These are phyloP conservation scores for Sycophila sp. DNA, from an alignment of 1,140 invertebrate species.

Conservation along the genomic window DNA sequence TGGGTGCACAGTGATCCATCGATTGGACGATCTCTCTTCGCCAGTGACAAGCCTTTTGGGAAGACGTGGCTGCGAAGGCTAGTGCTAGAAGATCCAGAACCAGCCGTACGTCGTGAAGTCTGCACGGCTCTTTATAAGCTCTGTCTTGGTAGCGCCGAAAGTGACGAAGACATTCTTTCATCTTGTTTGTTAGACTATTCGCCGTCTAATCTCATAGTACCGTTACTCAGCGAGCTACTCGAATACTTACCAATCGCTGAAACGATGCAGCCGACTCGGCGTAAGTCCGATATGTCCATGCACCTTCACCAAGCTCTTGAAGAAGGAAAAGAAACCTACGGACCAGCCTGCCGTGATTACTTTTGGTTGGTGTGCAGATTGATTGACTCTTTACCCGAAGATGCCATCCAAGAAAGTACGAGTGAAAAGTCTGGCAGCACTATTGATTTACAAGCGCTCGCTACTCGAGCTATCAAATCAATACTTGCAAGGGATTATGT, in stretches of 20 bases:
- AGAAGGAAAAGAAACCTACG: constrained; percentile 91
- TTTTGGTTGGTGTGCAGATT: constrained; percentile 91
- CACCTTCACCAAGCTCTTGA: constrained; percentile 72
- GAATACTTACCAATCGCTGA: constrained; percentile 84
- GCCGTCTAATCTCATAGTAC: constrained; percentile 72
- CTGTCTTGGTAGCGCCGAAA: constrained; percentile 78
- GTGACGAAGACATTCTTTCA: constrained; percentile 69
- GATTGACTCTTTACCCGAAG: constrained; percentile 84
- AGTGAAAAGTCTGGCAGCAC: constrained; percentile 68
- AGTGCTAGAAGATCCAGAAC: constrained; percentile 86
- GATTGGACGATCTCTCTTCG: constrained; percentile 74
- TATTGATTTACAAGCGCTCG: constrained; percentile 80
- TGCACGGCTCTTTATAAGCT: constrained; percentile 88
- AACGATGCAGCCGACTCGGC: constrained; percentile 79
- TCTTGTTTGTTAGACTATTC: constrained; percentile 44
- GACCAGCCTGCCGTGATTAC: constrained; percentile 92
- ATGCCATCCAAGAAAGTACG: constrained; percentile 76
- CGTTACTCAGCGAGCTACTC: constrained; percentile 82
- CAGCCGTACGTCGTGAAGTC: constrained; percentile 85
- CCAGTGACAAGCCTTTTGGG: constrained; percentile 71
- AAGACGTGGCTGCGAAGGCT: constrained; percentile 77
- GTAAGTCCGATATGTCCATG: constrained; percentile 60
- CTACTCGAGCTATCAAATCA: constrained; percentile 78
- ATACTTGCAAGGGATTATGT: constrained; percentile 82
- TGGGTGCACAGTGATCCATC: constrained; percentile 82